Conservation (phyloP, 2,888 invertebrate species). For the Ennomos fuscantarius region DNA sequence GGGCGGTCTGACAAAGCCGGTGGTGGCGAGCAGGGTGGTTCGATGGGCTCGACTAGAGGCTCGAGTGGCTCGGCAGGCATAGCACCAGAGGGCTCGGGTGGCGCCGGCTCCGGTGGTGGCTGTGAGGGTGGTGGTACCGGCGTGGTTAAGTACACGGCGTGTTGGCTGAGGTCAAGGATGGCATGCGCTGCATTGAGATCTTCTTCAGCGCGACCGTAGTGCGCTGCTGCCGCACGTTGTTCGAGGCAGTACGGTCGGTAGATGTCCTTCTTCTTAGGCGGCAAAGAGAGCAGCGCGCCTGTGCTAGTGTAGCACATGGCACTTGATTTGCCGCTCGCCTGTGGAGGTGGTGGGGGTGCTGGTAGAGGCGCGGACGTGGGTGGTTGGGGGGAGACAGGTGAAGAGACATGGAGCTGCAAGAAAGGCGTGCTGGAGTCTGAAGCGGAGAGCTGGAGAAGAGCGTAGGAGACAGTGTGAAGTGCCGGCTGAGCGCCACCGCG, state of each 20-base stretch:
- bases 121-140: slow-evolving; percentile 61
- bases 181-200: slow-evolving; percentile 95
- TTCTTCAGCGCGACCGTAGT: slow-evolving; percentile 88
- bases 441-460: slow-evolving; percentile 79
- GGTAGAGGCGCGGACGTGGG: slow-evolving; percentile 41
- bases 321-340: slow-evolving; percentile 88
- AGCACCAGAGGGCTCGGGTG: slow-evolving; percentile 42
- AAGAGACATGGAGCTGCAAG: slow-evolving; percentile 79
- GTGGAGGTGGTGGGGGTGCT: slow-evolving; percentile 46
- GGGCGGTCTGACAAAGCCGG: slow-evolving; percentile 54
- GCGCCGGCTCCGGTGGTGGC: slow-evolving; percentile 61
- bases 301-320: slow-evolving; percentile 95
- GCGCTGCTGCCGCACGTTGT: slow-evolving; percentile 81
- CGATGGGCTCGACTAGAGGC: no score
- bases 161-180: slow-evolving; percentile 94
- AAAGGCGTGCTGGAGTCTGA: slow-evolving; percentile 72
- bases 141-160: slow-evolving; percentile 90
- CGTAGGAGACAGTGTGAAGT: slow-evolving; percentile 77
- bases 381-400: slow-evolving; percentile 79
- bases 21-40: slow-evolving; percentile 43
- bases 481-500: slow-evolving; percentile 64
- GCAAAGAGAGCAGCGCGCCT: slow-evolving; percentile 92
- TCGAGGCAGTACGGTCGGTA: slow-evolving; percentile 94
- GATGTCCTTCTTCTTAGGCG: slow-evolving; percentile 96
- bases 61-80: slow-evolving; percentile 44